phyloP scores from a whole-genome alignment of 2,113 vertebrate genomes.

The Gallinago paraguaiae region DNA sequence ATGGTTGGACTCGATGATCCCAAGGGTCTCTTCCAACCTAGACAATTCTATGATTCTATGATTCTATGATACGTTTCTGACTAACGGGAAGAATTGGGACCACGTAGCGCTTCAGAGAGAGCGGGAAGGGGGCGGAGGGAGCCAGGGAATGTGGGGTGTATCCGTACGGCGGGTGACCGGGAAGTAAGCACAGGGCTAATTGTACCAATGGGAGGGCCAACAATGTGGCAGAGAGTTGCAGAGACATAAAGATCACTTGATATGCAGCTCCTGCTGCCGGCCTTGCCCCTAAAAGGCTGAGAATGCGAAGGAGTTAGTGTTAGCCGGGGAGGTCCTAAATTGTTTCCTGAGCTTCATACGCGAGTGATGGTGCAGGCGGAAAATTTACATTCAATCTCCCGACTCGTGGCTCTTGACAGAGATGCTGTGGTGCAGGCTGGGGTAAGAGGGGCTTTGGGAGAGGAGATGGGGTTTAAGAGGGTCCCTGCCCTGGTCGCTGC shows the following conservation, averaged over 20 bases:
- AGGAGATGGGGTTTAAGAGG: not conserved
- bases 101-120: not conserved
- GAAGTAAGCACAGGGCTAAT: not conserved
- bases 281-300: not conserved
- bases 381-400: not conserved
- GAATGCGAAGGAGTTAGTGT: not conserved
- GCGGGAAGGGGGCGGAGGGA: not conserved
- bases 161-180: not conserved
- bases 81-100: not conserved
- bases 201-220: not conserved
- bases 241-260: not conserved
- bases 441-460: not conserved
- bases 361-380: not conserved
- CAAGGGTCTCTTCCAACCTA: too few species aligned
- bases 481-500: not conserved
- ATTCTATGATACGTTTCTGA: not conserved
- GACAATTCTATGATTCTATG: too few species aligned
- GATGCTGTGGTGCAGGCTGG: not conserved
- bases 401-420: not conserved
- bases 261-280: not conserved
- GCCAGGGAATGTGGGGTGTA: fast-evolving
- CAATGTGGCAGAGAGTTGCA: not conserved
- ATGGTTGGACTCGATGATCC: too few species aligned
- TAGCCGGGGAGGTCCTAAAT: not conserved
- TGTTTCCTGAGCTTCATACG: not conserved